Base-by-base conservation (phyloP, 2,797 vertebrate species). In the Pangasius larnaudii region DNA sequence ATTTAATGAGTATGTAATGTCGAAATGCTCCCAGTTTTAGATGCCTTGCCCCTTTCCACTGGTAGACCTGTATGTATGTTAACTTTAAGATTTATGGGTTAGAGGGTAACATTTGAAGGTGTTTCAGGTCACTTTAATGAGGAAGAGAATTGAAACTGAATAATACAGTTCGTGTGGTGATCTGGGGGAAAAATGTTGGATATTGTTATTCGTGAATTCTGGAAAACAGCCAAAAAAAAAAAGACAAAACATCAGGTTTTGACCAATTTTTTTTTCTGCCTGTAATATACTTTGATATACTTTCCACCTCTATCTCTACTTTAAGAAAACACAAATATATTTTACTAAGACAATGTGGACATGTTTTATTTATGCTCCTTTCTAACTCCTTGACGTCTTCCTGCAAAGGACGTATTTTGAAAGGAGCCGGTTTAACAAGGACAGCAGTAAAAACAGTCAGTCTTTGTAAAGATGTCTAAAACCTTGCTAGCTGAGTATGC, bases 1-100 rank as follows among this genome's bases (percentile, higher is more conserved):
- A 61, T 81, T 42, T 82, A 82, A 82, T 81, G 56, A 82, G 80
- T 46, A 46, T n/a, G 58, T 39, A 63, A 82, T 63, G 58, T 63
- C 4, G 14, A 63, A 81, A 42, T 27, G 6, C 22, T 81, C 22
- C 13, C 33, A 24, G 53, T 59, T 39, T 58, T 80, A 5, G 19
- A 39, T 81, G 22, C 5, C 56, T 59, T 81, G 10, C 33, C 11
- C 33, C 33, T 78, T 53, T 78, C n/a, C 49, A 74, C 0, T 67
- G 27, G 2, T 13, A 59, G 58, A 24, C 24, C 10, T 61, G 53
- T 81, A 30, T 46, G 46, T 46, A 9, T 69, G 56, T 58, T 22
- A 22, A 22, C 19, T n/a, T 65, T 65, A n/a, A 0, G 61, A 19
- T 36, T 18, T 19, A 46, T 24, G 71, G 71, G 7, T 42, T 22